Percentiles rank a stretch among this genome's conserved stretches.
Evolutionary conservation across 2,113 vertebrate species (phyloP).

Genomic region (Actenoides lindsayi): DNA sequence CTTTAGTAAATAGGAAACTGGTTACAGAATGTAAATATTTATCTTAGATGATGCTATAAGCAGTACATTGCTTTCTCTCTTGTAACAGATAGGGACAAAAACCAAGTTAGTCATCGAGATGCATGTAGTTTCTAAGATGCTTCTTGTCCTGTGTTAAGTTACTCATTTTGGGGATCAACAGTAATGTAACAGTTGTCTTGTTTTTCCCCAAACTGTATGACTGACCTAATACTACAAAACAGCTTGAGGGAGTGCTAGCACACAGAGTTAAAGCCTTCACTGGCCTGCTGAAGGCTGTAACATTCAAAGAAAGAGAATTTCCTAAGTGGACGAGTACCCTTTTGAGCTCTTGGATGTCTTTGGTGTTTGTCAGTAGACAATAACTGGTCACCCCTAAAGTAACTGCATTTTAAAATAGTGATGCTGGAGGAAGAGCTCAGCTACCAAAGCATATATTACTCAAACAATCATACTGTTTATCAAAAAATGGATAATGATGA

Average conservation of each 20-base stretch:
- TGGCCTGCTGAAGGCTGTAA: not conserved
- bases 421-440: not conserved
- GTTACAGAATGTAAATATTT: constrained; percentile 37
- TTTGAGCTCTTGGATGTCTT: not conserved
- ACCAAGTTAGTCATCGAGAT: not conserved
- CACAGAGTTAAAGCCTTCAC: not conserved
- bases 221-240: not conserved
- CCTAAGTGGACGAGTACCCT: not conserved
- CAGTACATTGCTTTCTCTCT: not conserved
- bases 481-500: not conserved
- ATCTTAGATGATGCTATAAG: not conserved
- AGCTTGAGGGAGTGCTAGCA: not conserved
- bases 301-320: not conserved
- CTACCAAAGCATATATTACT: not conserved
- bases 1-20: constrained; percentile 32
- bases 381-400: not conserved
- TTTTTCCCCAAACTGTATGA: not conserved
- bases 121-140: not conserved
- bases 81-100: not conserved
- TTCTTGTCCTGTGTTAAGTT: not conserved
- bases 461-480: not conserved
- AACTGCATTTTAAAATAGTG: constrained; percentile 2
- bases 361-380: not conserved
- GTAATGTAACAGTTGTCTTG: not conserved
- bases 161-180: not conserved